phyloP scores from a whole-genome alignment of 1,140 invertebrate species.

The Archivesica marissinica region DNA sequence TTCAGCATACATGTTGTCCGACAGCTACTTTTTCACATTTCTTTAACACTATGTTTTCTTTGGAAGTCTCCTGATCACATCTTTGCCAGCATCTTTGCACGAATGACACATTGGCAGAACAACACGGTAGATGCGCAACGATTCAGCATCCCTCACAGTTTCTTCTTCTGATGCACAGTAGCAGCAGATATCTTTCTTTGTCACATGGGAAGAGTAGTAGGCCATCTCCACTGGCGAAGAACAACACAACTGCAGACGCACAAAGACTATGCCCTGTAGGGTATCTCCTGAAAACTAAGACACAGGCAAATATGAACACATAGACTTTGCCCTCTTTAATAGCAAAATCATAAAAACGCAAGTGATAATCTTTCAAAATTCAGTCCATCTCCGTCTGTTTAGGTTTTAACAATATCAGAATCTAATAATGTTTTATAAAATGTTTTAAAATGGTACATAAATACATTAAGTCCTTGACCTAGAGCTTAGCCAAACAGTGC shows the following conservation, averaged over 20 bases:
- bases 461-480: neutral
- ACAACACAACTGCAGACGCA: conserved; percentile 38
- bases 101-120: neutral
- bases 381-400: too few relatives aligned
- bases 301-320: too few relatives aligned
- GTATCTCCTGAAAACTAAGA: conserved; percentile 43
- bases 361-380: neutral
- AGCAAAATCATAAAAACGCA: too few relatives aligned
- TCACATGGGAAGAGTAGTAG: conserved; percentile 10
- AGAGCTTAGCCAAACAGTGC: too few relatives aligned
- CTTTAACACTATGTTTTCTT: neutral
- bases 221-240: conserved; percentile 32
- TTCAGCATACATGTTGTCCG: too few relatives aligned
- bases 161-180: neutral
- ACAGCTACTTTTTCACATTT: too few relatives aligned
- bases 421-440: neutral
- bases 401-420: neutral
- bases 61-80: neutral
- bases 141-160: neutral
- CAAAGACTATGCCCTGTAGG: conserved; percentile 32
- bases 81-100: neutral
- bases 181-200: neutral
- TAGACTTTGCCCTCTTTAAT: too few relatives aligned
- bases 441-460: neutral
- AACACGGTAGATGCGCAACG: neutral